phyloP scores from a whole-genome alignment of 2,113 vertebrate species.

The Nanger granti region DNA sequence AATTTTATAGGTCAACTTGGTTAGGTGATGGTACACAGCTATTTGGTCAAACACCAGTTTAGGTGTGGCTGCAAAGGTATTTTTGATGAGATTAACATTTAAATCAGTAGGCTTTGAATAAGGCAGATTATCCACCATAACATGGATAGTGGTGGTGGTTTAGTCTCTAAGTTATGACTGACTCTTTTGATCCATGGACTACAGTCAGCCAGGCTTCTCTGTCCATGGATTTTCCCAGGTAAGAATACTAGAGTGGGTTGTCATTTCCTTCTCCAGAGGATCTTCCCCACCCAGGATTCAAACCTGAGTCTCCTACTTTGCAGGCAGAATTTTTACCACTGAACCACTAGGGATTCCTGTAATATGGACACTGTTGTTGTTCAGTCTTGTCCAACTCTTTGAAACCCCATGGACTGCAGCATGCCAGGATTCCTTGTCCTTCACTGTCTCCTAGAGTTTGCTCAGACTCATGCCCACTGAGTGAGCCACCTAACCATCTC shows the following conservation, averaged over 20 bases:
- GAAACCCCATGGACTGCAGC: neutral
- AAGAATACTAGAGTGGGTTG: neutral
- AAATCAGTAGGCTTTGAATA: neutral
- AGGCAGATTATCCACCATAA: neutral
- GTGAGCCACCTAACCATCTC: neutral
- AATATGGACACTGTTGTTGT: neutral
- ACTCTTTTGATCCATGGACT: neutral
- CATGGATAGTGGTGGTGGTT: neutral
- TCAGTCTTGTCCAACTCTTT: neutral
- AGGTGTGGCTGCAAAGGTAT: neutral
- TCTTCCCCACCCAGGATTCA: neutral
- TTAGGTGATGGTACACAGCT: neutral
- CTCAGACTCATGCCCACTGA: neutral
- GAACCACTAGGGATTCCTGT: neutral
- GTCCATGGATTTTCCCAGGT: neutral
- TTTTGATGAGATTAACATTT: neutral
- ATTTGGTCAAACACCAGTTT: neutral
- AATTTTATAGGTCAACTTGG: neutral
- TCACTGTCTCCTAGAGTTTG: neutral
- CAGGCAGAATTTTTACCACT: neutral
- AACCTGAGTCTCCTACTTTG: neutral
- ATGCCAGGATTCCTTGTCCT: neutral
- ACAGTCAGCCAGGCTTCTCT: neutral
- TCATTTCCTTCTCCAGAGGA: neutral
- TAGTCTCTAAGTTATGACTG: neutral